Evolutionary conservation across 2,797 vertebrate species (phyloP).

Genomic region (Macroramphosus scolopax): DNA sequence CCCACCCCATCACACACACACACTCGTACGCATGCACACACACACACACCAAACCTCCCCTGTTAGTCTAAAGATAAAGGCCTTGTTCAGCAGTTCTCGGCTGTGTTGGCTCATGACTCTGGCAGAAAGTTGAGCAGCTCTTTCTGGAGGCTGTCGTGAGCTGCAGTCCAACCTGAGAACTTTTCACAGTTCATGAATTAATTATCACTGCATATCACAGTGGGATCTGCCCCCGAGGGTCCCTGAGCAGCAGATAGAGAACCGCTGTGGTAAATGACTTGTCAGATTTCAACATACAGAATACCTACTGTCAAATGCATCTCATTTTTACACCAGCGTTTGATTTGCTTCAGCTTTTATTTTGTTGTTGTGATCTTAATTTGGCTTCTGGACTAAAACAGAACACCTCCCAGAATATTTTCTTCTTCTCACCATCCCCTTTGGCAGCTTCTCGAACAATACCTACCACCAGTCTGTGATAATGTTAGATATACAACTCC

Average conservation of each 20-base stretch:
- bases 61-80: conserved; percentile 40
- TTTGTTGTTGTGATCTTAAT: conserved; percentile 23
- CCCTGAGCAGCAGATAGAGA: conserved; percentile 42
- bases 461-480: no score
- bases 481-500: no score
- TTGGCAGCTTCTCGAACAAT: no score
- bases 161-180: conserved; percentile 10
- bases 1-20: neutral
- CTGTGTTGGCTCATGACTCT: conserved; percentile 38
- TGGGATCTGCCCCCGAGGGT: no score
- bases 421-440: neutral
- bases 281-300: conserved; percentile 78
- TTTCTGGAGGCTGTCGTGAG: neutral
- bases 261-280: conserved; percentile 26
- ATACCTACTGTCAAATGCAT: conserved; percentile 61
- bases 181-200: neutral
- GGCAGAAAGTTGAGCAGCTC: conserved; percentile 10
- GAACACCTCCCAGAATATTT: no score
- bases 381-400: conserved; percentile 10
- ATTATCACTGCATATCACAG: no score
- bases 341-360: conserved; percentile 46
- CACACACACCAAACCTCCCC: conserved; percentile 23
- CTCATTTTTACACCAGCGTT: conserved; percentile 54
- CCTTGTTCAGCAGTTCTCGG: conserved; percentile 54
- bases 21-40: neutral